Evolutionary conservation across 1,140 invertebrate species (phyloP).

Genomic region (Reticulitermes speratus): DNA sequence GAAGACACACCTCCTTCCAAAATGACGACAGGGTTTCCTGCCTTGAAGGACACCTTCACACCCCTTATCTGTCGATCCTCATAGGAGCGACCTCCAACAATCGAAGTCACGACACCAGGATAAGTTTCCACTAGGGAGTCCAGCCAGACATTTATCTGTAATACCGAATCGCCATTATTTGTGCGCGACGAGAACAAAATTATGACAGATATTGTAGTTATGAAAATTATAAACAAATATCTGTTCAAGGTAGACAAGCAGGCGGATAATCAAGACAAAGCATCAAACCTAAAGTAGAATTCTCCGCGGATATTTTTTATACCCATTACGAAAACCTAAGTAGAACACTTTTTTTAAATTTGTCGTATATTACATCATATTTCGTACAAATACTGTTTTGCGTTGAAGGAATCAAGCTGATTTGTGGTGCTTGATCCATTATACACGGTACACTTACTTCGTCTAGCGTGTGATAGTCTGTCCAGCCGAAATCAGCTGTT

Average conservation of each 20-base stretch:
- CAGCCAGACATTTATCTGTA: slow-evolving; percentile 31
- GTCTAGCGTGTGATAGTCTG: slow-evolving; percentile 31
- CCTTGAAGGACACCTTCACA: slow-evolving; percentile 31
- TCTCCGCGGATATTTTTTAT: too few species aligned
- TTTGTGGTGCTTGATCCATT: background rate
- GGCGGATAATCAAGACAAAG: too few species aligned
- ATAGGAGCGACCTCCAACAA: slow-evolving; percentile 12
- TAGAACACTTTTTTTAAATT: too few species aligned
- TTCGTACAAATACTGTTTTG: too few species aligned
- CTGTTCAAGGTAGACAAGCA: too few species aligned
- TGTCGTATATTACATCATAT: too few species aligned
- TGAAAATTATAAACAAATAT: too few species aligned
- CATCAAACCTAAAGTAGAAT: too few species aligned
- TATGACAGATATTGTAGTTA: too few species aligned
- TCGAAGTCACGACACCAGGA: slow-evolving; percentile 11
- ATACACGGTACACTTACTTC: slow-evolving; percentile 23
- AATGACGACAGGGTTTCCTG: slow-evolving; percentile 23
- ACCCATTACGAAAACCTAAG: too few species aligned
- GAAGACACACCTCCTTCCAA: slow-evolving; percentile 21
- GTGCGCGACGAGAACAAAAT: too few species aligned
- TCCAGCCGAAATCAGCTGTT: slow-evolving; percentile 27
- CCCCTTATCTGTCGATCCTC: slow-evolving; percentile 25
- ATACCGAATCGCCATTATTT: too few species aligned
- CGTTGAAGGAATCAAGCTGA: background rate
- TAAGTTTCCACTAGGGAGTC: slow-evolving; percentile 12